phyloP scores from a whole-genome alignment of 2,113 vertebrate genomes.

The Dicerorhinus sumatrensis region DNA sequence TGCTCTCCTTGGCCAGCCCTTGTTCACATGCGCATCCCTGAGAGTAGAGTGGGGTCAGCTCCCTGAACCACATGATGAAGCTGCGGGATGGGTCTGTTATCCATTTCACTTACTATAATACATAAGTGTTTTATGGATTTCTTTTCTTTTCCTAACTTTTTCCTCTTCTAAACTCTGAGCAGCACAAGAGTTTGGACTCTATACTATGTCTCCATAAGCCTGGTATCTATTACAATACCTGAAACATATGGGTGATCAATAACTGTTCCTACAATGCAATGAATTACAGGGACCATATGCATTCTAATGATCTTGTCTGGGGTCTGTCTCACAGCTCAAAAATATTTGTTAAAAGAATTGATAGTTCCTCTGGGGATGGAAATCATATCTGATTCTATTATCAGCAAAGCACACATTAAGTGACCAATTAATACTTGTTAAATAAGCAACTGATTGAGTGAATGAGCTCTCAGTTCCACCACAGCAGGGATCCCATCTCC shows the following conservation, averaged over 20 bases:
- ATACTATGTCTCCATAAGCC: background rate
- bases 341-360: background rate
- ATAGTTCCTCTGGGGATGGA: background rate
- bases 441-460: background rate
- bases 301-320: background rate
- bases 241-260: background rate
- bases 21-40: background rate
- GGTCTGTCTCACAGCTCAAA: background rate
- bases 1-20: background rate
- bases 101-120: background rate
- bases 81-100: background rate
- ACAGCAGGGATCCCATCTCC: background rate
- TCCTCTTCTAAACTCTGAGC: background rate
- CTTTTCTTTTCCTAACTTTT: background rate
- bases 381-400: background rate
- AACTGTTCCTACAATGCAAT: background rate
- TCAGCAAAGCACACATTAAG: background rate
- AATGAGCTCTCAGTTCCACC: background rate
- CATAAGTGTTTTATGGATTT: background rate
- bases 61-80: background rate
- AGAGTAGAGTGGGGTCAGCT: background rate
- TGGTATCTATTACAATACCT: background rate
- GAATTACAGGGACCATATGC: background rate
- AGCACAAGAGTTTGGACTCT: background rate
- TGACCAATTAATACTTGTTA: constrained; percentile 19